A percentile compares a stretch with the other conserved stretches of the same genome.
These are phyloP conservation scores for Deilephila porcellus DNA, from an alignment of 2,888 invertebrate genomes.

Conservation along the genomic window DNA sequence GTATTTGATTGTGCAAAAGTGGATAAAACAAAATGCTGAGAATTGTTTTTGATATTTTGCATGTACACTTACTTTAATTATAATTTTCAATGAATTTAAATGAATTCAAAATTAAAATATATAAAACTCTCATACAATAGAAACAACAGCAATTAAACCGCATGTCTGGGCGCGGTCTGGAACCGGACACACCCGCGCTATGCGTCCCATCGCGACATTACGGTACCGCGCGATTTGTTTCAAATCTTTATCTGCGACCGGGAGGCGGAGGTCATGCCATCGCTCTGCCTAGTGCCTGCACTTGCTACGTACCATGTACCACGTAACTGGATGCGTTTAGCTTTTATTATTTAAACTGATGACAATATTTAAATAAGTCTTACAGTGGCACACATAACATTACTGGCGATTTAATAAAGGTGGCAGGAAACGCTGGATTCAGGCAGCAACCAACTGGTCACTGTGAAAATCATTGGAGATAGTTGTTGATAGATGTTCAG, in stretches of 20 bases:
- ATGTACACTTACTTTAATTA: too few relatives aligned
- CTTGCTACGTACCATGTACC: conserved; percentile 15
- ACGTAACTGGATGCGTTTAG: not conserved
- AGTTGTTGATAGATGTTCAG: too few relatives aligned
- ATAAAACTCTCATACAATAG: not conserved
- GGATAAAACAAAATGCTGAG: too few relatives aligned
- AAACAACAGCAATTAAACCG: not conserved
- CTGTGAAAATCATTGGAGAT: too few relatives aligned
- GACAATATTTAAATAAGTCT: not conserved
- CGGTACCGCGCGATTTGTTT: conserved; percentile 23
- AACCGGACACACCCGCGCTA: conserved; percentile 9
- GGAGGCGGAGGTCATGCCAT: conserved; percentile 11
- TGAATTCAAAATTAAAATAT: too few relatives aligned
- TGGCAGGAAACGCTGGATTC: too few relatives aligned
- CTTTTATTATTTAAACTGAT: not conserved
- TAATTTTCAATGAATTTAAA: too few relatives aligned
- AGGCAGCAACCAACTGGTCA: too few relatives aligned
- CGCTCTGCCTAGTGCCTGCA: conserved; percentile 3
- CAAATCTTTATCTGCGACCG: conserved; percentile 21
- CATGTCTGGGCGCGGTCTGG: conserved; percentile 5
- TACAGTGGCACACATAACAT: too few relatives aligned
- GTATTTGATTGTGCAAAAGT: too few relatives aligned
- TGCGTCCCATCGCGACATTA: not conserved
- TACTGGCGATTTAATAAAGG: too few relatives aligned
- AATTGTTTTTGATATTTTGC: too few relatives aligned